Conservation (phyloP, 2,113 vertebrate genomes). For the Tiliqua scincoides region DNA sequence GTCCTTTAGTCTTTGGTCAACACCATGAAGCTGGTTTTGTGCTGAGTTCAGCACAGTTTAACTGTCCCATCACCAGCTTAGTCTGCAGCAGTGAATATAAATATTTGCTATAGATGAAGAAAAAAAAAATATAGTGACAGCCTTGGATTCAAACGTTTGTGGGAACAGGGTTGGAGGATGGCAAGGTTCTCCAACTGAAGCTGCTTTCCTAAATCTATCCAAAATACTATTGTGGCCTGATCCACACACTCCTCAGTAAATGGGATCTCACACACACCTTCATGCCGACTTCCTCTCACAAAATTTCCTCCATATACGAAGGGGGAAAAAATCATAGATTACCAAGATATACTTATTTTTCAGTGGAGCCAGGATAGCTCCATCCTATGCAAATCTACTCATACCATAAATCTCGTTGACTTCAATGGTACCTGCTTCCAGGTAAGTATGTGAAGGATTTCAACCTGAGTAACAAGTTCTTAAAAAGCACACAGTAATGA, state of each 20-base stretch:
- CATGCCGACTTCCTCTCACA: too few relatives aligned
- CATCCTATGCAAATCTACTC: too few relatives aligned
- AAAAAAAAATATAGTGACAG: not conserved
- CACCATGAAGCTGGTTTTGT: not conserved
- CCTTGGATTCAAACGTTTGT: not conserved
- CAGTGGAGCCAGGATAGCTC: too few relatives aligned
- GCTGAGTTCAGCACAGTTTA: not conserved
- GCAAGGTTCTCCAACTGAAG: not conserved
- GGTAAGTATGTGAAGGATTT: too few relatives aligned
- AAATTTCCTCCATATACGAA: not conserved
- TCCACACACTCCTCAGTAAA: too few relatives aligned
- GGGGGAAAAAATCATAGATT: not conserved
- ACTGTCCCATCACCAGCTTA: not conserved
- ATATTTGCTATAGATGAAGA: not conserved
- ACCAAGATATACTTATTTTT: too few relatives aligned
- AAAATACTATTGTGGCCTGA: too few relatives aligned
- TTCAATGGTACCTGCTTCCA: too few relatives aligned
- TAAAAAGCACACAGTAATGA: not conserved
- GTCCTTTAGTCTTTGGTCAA: not conserved
- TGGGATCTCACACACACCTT: not conserved
- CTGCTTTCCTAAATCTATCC: not conserved
- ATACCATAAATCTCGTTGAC: too few relatives aligned
- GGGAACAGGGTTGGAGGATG: not conserved
- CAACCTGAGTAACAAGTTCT: not conserved
- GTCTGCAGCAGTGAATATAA: too few relatives aligned